A percentile compares a stretch with the other conserved stretches of the same genome.
phyloP scores from a whole-genome alignment of 2,797 vertebrate genomes.

The Sebastes kiyomatsui region DNA sequence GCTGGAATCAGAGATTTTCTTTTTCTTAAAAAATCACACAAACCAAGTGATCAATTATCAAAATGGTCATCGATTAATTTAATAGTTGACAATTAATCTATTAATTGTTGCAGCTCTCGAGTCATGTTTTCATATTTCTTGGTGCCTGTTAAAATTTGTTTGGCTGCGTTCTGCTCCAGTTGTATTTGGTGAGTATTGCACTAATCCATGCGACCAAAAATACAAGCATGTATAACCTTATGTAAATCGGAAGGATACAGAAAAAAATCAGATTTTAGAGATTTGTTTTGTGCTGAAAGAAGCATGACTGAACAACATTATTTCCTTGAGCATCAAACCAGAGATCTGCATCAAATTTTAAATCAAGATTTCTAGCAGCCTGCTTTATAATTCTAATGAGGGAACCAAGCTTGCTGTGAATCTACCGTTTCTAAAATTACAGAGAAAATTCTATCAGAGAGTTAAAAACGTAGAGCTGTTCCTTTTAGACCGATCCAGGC shows the following conservation, averaged over 20 bases:
- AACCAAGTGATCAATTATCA: no score
- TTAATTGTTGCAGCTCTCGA: no score
- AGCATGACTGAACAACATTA: not conserved
- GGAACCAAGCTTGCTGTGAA: no score
- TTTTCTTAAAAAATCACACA: no score
- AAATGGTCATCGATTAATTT: no score
- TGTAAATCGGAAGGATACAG: rapidly evolving
- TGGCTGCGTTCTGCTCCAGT: not conserved
- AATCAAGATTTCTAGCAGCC: no score
- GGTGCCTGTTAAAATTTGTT: not conserved
- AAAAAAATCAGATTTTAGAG: no score
- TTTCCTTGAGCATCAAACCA: not conserved
- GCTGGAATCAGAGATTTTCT: no score
- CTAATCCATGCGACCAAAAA: rapidly evolving
- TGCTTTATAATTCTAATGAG: no score
- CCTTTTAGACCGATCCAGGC: no score
- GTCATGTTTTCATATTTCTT: not conserved
- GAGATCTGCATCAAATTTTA: not conserved
- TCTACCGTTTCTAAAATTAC: not conserved
- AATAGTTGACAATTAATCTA: no score
- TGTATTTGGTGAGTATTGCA: not conserved
- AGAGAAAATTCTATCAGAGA: not conserved
- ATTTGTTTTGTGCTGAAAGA: not conserved
- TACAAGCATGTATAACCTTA: no score
- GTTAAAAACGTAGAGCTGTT: not conserved